These are phyloP conservation scores for Rutpela maculata DNA, from an alignment of 2,888 invertebrate species.

Conservation along the genomic window DNA sequence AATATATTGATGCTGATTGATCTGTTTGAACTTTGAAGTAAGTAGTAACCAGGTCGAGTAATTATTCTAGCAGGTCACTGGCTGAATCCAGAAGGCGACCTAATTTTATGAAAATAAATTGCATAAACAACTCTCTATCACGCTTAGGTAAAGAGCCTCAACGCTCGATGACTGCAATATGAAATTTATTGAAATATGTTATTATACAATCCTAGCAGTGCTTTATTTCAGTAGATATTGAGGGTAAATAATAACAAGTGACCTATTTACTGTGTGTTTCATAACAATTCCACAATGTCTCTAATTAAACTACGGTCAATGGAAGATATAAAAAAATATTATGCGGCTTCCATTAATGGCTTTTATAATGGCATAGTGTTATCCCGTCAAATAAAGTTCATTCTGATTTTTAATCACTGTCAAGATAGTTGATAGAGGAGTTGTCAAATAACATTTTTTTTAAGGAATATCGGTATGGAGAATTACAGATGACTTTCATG, in stretches of 20 bases:
- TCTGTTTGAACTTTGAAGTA: conserved; percentile 29
- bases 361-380: too few relatives aligned
- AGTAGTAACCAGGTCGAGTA: conserved; percentile 14
- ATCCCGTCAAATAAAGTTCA: too few relatives aligned
- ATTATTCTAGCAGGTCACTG: conserved; percentile 12
- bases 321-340: background rate
- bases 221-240: background rate
- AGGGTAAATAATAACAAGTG: background rate
- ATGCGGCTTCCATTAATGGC: too few relatives aligned
- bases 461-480: too few relatives aligned
- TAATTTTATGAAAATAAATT: conserved; percentile 20
- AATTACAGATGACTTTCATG: too few relatives aligned
- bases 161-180: background rate
- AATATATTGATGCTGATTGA: conserved; percentile 1
- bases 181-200: background rate
- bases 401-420: too few relatives aligned
- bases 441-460: too few relatives aligned
- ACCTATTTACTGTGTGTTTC: background rate
- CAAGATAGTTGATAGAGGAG: too few relatives aligned
- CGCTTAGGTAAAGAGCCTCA: background rate
- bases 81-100: conserved; percentile 10
- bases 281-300: background rate
- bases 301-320: background rate
- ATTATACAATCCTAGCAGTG: background rate
- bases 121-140: conserved; percentile 21